Percentiles rank a stretch among this genome's conserved stretches.
phyloP scores from a whole-genome alignment of 92 coral and sea anemone genomes.

The Isaurus tuberculatus region DNA sequence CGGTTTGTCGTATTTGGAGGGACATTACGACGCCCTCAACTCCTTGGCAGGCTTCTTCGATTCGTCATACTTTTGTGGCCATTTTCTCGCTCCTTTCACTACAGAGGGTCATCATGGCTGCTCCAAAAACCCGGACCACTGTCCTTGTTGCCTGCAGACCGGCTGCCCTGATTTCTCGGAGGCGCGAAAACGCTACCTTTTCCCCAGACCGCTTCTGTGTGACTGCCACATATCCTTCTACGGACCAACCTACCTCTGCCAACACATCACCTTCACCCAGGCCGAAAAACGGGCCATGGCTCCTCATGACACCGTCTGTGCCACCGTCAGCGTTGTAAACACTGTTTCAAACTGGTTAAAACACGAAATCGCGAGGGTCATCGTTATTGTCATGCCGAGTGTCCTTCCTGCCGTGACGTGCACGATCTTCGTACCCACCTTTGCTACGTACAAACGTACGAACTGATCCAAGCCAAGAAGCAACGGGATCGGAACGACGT shows the following conservation, averaged over 20 bases:
- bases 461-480: too few species aligned
- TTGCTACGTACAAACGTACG: too few species aligned
- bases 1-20: background rate
- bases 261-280: background rate
- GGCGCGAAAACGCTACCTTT: background rate
- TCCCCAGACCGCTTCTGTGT: background rate
- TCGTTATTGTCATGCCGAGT: too few species aligned
- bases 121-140: conserved; percentile 1
- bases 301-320: background rate
- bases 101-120: conserved; percentile 40
- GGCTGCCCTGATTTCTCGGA: too few species aligned
- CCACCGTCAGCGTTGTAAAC: too few species aligned
- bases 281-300: background rate
- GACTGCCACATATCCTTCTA: background rate
- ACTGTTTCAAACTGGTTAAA: too few species aligned
- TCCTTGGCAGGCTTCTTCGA: conserved; percentile 44
- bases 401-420: too few species aligned
- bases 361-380: too few species aligned
- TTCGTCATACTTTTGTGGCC: conserved; percentile 2
- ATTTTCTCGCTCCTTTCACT: conserved; percentile 25
- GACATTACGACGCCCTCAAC: conserved; percentile 53
- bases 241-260: background rate
- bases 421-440: too few species aligned
- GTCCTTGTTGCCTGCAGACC: too few species aligned
- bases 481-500: too few species aligned